phyloP scores from a whole-genome alignment of 2,113 vertebrate species.

The Callocephalon fimbriatum region DNA sequence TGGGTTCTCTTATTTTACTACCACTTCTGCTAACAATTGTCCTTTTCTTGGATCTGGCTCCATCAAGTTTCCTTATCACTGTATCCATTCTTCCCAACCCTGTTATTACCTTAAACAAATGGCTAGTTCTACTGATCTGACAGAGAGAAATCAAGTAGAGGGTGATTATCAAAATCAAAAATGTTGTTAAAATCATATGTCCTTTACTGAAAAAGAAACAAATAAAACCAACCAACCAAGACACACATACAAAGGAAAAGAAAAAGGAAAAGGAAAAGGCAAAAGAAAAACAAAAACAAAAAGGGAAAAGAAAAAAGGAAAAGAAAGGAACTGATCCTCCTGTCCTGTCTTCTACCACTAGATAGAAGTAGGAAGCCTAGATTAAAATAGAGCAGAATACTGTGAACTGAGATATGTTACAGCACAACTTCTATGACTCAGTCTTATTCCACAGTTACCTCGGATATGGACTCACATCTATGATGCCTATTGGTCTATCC shows the following conservation, averaged over 20 bases:
- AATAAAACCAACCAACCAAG: not conserved
- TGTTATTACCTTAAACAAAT: not conserved
- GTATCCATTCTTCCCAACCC: not conserved
- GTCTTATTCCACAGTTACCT: not conserved
- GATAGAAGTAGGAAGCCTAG: not conserved
- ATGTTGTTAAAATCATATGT: not conserved
- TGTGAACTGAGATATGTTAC: not conserved
- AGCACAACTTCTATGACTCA: not conserved
- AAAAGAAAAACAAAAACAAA: too few species aligned
- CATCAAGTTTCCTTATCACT: not conserved
- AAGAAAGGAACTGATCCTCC: not conserved
- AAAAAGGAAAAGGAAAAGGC: not conserved
- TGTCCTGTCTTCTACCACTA: not conserved
- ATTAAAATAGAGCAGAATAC: not conserved
- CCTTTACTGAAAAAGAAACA: not conserved
- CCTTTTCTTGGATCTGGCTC: not conserved
- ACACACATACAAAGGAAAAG: not conserved
- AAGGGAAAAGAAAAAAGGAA: fast-evolving
- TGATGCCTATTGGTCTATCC: not conserved
- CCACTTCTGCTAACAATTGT: not conserved
- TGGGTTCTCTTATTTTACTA: not conserved
- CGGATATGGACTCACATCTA: not conserved
- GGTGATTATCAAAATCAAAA: not conserved
- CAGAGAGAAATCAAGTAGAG: not conserved
- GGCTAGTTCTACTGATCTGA: not conserved